Conservation (phyloP, 2,113 vertebrate genomes). For the Pipra filicauda region DNA sequence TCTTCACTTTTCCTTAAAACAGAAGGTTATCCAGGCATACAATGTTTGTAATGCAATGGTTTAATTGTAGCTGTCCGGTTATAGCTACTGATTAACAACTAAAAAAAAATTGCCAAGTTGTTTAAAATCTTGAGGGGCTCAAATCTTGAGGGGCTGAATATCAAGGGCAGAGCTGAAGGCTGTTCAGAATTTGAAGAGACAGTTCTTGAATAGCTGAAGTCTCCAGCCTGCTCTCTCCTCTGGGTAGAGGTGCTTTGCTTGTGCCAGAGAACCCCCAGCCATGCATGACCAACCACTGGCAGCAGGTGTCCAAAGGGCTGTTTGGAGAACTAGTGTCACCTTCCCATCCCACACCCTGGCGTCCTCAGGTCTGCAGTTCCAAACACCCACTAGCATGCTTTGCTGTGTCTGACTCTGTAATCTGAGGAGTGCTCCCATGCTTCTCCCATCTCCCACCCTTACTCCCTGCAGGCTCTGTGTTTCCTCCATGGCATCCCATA, state of each 20-base stretch:
- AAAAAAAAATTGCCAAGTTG: neutral
- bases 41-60: neutral
- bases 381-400: neutral
- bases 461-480: neutral
- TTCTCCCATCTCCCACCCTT: neutral
- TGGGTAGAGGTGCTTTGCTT: rapidly evolving
- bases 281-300: rapidly evolving
- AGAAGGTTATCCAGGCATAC: neutral
- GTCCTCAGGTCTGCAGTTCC: neutral
- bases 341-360: neutral
- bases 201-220: neutral
- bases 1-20: neutral
- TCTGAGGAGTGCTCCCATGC: neutral
- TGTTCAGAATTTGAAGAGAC: neutral
- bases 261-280: neutral
- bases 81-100: neutral
- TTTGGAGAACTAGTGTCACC: neutral
- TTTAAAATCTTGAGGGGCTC: neutral
- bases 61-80: neutral
- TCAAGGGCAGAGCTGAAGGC: neutral
- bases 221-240: neutral
- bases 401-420: neutral
- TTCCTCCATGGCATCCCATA: neutral
- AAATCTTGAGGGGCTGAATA: neutral
- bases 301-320: neutral